Evolutionary conservation across 1,140 invertebrate genomes (phyloP), one percentile per base, ranked within the genome.

Genomic region (Cotesia glomerata): DNA sequence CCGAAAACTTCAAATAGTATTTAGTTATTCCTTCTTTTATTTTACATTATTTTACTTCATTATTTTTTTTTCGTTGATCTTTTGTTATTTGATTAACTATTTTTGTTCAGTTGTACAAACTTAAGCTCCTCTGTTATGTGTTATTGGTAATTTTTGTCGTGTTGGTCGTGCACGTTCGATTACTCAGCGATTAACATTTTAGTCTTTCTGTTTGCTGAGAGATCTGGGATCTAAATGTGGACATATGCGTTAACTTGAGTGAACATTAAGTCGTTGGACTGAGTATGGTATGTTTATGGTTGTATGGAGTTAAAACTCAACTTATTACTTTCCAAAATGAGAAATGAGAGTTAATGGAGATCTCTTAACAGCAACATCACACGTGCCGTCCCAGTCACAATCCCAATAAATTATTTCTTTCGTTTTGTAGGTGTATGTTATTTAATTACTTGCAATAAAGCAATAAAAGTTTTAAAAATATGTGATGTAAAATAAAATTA

Each of bases 1-100:
- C 76, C 78, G 76, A 76, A 84, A 84, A 84, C 76, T 74, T 74
- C 66, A 68, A 34, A 64, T n/a, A 5, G 13, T 16, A 11, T 18
- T 32, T 18, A 45, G 13, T 61, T 59, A 36, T 14, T 59, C 18
- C 8, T 45, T 35, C 13, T 18, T 69, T 39, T 69, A 18, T 69
- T 61, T 64, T 71, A 14, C 16, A 11, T 66, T 32, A 49, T 66
- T 62, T 39, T 39, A 39, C 14, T 70, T 16, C 32, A 45, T 69
- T 16, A 26, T 58, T 11, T 3, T 3, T 45, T 49, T 61, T 26
- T 59, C 59, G 61, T 61, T 35, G 34, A 14, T 14, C 5, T 54
- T 51, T n/a, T 69, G 8, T 59, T 32, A 4, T 59, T 35, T 26
- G 13, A n/a, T 26, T 39, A 14, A 35, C 58, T 61, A 32, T 63